Base-by-base conservation (phyloP, 2,888 invertebrate genomes). In the Criorhina ranunculi region DNA sequence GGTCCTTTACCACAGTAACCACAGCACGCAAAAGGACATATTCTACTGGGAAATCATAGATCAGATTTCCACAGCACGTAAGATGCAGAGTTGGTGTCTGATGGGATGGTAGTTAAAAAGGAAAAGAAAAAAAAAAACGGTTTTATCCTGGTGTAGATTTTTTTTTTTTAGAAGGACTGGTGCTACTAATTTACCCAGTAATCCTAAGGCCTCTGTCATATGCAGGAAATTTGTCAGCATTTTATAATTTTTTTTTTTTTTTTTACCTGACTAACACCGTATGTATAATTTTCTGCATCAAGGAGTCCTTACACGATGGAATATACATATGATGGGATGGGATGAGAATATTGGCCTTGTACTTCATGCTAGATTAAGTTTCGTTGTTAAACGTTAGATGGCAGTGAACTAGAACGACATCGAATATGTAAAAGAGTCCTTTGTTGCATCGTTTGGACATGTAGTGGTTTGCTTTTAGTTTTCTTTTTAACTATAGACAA, bases 11-110 rank as follows among this genome's bases (percentile, higher is more conserved):
- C 62, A 11, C 69, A 62, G 24, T 55, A 31, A 69, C 77, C 77
- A 44, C 69, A 69, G 44, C 77, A 78, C 77, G 69, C 69, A 70
- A 31, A 15, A 59, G 17, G 12, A 31, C 35, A 49, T 37, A 46
- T 69, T 57, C 59, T 59, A 44, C 37, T 57, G 59, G 57, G 37
- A 46, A 72, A 51, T 51, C 60, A 62, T 49, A 11, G 11, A 67
- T 69, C 60, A 51, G 60, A 77, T 60, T 77, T 69, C 60, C 46
- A 53, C 42, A 37, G 53, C 12, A 49, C 42, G 12, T 3, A 66
- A 37, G 64, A 49, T 7, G 9, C 2, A 46, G 5, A 9, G 42
- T 15, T 15, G 15, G 42, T 4, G 7, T 24, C n/a, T 42, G 42
- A 35, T 46, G 35, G 12, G 44, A 44, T n/a, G 53, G 40, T 55